Evolutionary conservation across 2,888 invertebrate species (phyloP).

Genomic region (Apamea epomidion): DNA sequence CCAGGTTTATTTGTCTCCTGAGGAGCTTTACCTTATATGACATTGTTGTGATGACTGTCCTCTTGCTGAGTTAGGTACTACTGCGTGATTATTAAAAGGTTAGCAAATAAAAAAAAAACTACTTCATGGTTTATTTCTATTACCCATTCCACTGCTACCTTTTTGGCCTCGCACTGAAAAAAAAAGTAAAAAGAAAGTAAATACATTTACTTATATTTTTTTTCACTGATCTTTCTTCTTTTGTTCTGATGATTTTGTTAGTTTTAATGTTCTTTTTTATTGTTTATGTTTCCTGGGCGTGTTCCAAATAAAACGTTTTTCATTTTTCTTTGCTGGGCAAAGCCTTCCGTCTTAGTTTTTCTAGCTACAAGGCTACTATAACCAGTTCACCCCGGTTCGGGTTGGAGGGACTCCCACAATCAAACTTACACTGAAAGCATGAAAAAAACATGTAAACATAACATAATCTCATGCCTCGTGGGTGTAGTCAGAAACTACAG

Average conservation of each 20-base stretch:
- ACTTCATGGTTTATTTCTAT: background rate
- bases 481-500: no score
- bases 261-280: background rate
- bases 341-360: background rate
- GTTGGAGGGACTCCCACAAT: background rate
- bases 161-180: background rate
- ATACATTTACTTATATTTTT: no score
- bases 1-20: constrained; percentile 31
- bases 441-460: no score
- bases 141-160: background rate
- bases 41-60: constrained; percentile 9
- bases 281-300: background rate
- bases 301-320: background rate
- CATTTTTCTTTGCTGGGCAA: no score
- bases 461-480: no score
- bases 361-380: background rate
- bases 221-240: background rate
- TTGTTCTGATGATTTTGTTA: background rate
- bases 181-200: no score
- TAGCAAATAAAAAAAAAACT: no score
- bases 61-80: background rate
- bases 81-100: background rate
- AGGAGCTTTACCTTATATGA: constrained; percentile 9
- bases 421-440: no score
- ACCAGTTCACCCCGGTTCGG: background rate